Base-by-base conservation (phyloP, 2,113 vertebrate genomes). In the Indicator maculatus region DNA sequence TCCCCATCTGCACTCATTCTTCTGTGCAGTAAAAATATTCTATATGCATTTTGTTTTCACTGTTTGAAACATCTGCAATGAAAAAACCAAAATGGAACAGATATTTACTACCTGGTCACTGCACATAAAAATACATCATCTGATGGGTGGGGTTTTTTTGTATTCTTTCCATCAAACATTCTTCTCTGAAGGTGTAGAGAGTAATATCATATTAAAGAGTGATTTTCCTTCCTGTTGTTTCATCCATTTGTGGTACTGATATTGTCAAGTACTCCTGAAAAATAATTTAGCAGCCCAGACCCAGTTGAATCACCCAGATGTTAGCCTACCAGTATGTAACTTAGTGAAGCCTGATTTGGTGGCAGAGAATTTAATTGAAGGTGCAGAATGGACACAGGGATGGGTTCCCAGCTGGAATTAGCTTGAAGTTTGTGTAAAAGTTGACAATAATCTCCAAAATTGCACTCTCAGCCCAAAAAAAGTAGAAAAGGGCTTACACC, bases 401-500 rank as follows among this genome's bases (percentile, higher is more conserved):
- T 93, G 79, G 55, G 82, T 95, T 95, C 81, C 64, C 95, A 95
- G 78, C 79, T 96, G 91, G 90, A 95, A 80, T 75, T 63, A 61
- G 82, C 96, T 86, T 95, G 90, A 95, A 96, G 92, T 86, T 96
- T 90, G 74, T 93, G 73, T 96, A 96, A 95, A 96, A 95, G 86
- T 82, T 10, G 88, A 95, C 94, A 78, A 89, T 88, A 92, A 95
- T 96, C 93, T 97, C 69, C 72, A 83, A 90, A 96, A 95, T 88
- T 85, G 73, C 64, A 93, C 56, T 81, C 50, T 88, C 69, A 84
- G 83, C 83, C 93, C 90, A 94, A 95, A 97, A 86, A 90, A 70
- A 91, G 63, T 67, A 95, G 85, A 83, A 90, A 93, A 92, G 30
- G 73, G 71, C 90, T 96, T 96, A 96, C 69, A 95, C 69, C 83